Evolutionary conservation across 1,140 invertebrate genomes (phyloP), one percentile per base, ranked within the genome.

Genomic region (Delia radicum): DNA sequence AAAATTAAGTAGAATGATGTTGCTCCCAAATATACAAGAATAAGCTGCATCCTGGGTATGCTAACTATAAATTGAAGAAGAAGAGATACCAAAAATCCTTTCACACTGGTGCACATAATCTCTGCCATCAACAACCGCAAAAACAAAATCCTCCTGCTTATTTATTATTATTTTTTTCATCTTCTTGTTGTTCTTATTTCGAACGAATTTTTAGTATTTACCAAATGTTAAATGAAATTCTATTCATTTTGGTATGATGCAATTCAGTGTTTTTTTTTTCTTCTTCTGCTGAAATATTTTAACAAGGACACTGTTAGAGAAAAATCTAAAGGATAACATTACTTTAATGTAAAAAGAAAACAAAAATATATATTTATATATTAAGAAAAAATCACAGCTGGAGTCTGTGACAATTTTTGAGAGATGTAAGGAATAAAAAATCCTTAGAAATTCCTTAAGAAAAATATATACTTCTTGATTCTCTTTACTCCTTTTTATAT

Each of bases 361-460:
- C n/a, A 42, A 72, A 27, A 72, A 21, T 46, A 67, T 62, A 0
- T 4, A 21, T n/a, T n/a, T n/a, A n/a, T n/a, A n/a, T n/a, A n/a
- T n/a, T 71, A 76, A 24, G 46, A 74, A 65, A 48, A 74, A 77
- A 71, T 77, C 76, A 77, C 76, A 77, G 76, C 76, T 77, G 76
- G 76, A 77, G 28, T 74, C 63, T 29, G 73, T 75, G 69, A 46
- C 15, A 67, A 31, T 69, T 74, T 2, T 21, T 15, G 21, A 31
- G 63, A 65, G 74, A 55, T 63, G 73, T 61, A 13, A 33, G 29
- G 3, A 63, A 74, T 42, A 74, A 67, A 24, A 73, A 31, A 71
- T 73, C 24, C 18, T 28, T 62, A 0, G 37, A 67, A 73, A 76
- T 62, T 42, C 18, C 31, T 72, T 29, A 12, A 72, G 18, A 72